Evolutionary conservation across 2,113 vertebrate genomes (phyloP), one percentile per base, ranked within the genome.

Genomic region (Tragelaphus strepsiceros): DNA sequence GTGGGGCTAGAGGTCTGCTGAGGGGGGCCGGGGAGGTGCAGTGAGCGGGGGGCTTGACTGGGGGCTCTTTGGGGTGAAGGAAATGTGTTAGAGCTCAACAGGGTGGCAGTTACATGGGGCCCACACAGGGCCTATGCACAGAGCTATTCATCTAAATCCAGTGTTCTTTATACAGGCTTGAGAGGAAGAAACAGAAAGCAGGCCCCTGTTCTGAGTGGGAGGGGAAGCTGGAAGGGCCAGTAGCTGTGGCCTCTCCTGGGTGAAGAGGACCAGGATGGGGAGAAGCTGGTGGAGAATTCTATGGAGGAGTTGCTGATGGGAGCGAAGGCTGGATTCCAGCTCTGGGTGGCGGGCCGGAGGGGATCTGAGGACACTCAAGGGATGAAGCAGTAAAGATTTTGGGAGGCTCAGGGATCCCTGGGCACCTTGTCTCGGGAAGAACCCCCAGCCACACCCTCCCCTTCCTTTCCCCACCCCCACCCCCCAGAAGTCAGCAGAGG

Each of bases 121-220:
- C n/a, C 35, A 26, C 16, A 3, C 0, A 32, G 74, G 49, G 17
- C n/a, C 56, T 39, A 0, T 1, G 28, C 6, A 1, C 22, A 0
- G 6, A 87, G 77, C 49, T 30, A 14, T 62, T 91, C 49, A 14
- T 7, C 13, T 49, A 24, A 28, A 43, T 28, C 14, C 22, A 84
- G 22, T 2, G 15, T 7, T n/a, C 49, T 82, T 54, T n/a, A 14
- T n/a, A 56, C 26, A 53, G 28, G 71, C 86, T 59, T 56, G 9
- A 39, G 81, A 84, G 91, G 16, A 51, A 74, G 58, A 39, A 28
- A 59, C 16, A 21, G 8, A 85, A 95, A 51, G 3, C 3, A 51
- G 67, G 7, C 17, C 14, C 26, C 58, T 49, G n/a, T 8, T 64
- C 62, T 74, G 80, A 24, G 43, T 7, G 39, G 80, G 58, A 35